Base-by-base conservation (phyloP, 2,888 invertebrate genomes). In the Parnassius smintheus region DNA sequence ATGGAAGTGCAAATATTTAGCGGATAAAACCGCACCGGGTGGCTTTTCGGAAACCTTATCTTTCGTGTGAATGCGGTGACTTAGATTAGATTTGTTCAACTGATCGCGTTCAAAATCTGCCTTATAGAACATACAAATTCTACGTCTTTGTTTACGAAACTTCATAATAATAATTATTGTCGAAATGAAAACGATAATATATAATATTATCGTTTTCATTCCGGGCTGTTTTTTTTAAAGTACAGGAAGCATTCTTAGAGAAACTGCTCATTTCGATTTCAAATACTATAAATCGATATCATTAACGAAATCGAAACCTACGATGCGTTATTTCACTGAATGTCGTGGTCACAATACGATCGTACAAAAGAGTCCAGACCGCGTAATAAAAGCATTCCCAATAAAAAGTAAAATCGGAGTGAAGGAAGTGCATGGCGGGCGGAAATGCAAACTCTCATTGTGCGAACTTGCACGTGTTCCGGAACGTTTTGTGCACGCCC, bases 391-490 rank as follows among this genome's bases (percentile, higher is more conserved):
- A 85, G 83, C 84, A 75, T 75, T 75, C 81, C 72, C 73, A 83
- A 87, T 88, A 89, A 91, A 88, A 91, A 90, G 88, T 88, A 91
- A 91, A 90, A 88, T 82, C 80, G 71, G 79, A 83, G 86, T 83
- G 82, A 84, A 90, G 91, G 91, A 91, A 91, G 91, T 91, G 91
- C 91, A 91, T 80, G 86, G 78, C 85, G 87, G 82, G 80, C 91
- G 91, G 91, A 91, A 91, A 91, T 91, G 91, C 91, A 91, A 91
- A 91, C 86, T 86, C 81, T 78, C 80, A 86, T 91, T 91, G 89
- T 91, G 90, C 89, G 80, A 87, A 88, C 75, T 81, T 89, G 89
- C 91, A 91, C 91, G 91, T 91, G 91, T 88, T 86, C 90, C 90
- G 89, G 87, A 77, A 75, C 75, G 85, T 87, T 89, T 86, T 89